phyloP scores from a whole-genome alignment of 2,888 invertebrate genomes.

The Diaprepes abbreviatus region DNA sequence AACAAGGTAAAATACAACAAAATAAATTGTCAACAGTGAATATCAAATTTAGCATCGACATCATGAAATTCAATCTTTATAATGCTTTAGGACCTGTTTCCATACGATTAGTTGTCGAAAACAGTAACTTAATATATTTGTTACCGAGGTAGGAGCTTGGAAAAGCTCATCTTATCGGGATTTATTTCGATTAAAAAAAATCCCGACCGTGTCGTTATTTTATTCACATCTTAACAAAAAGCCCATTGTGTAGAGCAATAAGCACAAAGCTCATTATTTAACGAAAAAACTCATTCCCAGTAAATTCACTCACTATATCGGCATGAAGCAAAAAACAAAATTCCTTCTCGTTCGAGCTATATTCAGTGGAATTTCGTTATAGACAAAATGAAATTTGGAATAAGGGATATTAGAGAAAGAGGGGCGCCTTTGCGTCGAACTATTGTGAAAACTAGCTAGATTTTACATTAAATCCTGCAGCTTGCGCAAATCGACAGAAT shows the following conservation, averaged over 20 bases:
- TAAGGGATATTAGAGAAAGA: conserved; percentile 31
- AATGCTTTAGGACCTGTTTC: too few relatives aligned
- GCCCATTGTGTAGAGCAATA: neutral
- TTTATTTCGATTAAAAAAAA: too few relatives aligned
- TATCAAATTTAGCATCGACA: too few relatives aligned
- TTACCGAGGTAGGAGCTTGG: too few relatives aligned
- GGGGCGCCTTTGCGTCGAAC: conserved; percentile 13
- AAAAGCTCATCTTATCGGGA: too few relatives aligned
- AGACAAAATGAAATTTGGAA: conserved; percentile 44
- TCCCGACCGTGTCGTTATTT: too few relatives aligned
- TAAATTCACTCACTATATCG: conserved; percentile 30
- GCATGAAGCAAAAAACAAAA: conserved; percentile 21
- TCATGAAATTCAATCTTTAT: too few relatives aligned
- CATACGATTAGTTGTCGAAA: too few relatives aligned
- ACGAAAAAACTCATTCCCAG: conserved; percentile 14
- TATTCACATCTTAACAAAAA: too few relatives aligned
- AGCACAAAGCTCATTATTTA: conserved; percentile 3
- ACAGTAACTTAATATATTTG: too few relatives aligned
- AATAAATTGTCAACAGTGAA: too few relatives aligned
- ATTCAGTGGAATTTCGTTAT: conserved; percentile 37
- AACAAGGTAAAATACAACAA: too few relatives aligned
- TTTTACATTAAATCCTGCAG: conserved; percentile 33
- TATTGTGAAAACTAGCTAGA: conserved; percentile 41
- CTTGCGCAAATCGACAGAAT: conserved; percentile 29
- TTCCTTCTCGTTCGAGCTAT: conserved; percentile 35